Conservation (phyloP, 2,797 vertebrate genomes). For the Onychomys leucogaster region DNA sequence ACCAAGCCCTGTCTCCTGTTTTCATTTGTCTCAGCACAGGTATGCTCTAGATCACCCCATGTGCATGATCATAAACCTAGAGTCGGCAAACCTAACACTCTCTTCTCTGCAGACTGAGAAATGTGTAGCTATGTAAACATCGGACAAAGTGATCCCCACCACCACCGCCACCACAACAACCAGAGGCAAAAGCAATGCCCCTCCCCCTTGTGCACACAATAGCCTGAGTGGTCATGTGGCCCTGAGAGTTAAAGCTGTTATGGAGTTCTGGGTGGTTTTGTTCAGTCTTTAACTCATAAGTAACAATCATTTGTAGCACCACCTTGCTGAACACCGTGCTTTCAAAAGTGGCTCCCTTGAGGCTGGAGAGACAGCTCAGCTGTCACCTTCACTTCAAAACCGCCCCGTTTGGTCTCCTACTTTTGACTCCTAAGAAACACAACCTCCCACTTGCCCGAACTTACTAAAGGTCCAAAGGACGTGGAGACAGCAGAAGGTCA, state of each 20-base stretch:
- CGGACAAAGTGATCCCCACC: background rate
- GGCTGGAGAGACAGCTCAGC: background rate
- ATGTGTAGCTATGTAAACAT: background rate
- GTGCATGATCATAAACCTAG: background rate
- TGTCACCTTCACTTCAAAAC: background rate
- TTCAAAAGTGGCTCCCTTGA: conserved; percentile 22
- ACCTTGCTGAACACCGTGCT: background rate
- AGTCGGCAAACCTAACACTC: background rate
- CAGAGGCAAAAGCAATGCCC: background rate
- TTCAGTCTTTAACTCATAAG: conserved; percentile 19
- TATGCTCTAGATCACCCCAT: background rate
- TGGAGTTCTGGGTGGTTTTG: background rate
- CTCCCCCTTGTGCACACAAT: background rate
- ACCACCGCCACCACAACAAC: no score
- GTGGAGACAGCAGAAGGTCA: background rate
- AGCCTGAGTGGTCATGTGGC: background rate
- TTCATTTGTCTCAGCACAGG: background rate
- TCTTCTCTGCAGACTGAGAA: background rate
- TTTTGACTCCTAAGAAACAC: background rate
- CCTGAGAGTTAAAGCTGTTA: background rate
- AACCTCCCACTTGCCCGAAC: background rate
- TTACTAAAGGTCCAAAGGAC: background rate
- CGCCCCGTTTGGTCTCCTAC: background rate
- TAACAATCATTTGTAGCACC: conserved; percentile 15
- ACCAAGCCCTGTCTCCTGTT: background rate